Base-by-base conservation (phyloP, 2,797 vertebrate genomes). In the Oceanodroma leucorhoa region DNA sequence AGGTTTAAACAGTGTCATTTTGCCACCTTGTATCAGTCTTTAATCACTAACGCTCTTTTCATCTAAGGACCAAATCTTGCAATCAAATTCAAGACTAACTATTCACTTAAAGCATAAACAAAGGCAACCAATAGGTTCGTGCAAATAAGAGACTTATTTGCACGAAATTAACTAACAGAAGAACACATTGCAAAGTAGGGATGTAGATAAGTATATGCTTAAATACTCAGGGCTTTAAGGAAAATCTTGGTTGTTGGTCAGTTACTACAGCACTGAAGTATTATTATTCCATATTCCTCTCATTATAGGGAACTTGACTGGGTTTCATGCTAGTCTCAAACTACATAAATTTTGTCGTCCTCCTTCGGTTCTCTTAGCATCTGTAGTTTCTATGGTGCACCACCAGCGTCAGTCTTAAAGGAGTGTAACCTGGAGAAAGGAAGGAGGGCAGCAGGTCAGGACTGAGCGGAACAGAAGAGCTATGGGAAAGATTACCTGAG, bases 391-490 rank as follows among this genome's bases (percentile, higher is more conserved):
- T 43, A 1, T 26, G 43, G n/a, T 8, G 9, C 12, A n/a, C 11
- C 29, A 14, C 22, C 7, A 41, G 53, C 1, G 0, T 38, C 67
- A 53, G 13, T 20, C 66, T 27, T 55, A 14, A 65, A 76, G 73
- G 13, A 48, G 26, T 1, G 1, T 40, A 77, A 64, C 45, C 48
- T 50, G 64, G 45, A 76, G 51, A 80, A 84, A 64, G 51, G 30
- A 81, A 38, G 20, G 34, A 83, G 16, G 0, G 0, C 1, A 2
- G 43, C 55, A 57, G 29, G 24, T 45, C 43, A 24, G 64, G 36
- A 57, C 43, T 0, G 3, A 70, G 43, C 29, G 79, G 51, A 79
- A 45, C 73, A 54, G 38, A 61, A 71, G 22, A 82, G 27, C 58
- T 38, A 3, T 22, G 22, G 23, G 43, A 70, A 78, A 79, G 36